phyloP scores from a whole-genome alignment of 2,113 vertebrate genomes.

The Synchiropus splendidus region DNA sequence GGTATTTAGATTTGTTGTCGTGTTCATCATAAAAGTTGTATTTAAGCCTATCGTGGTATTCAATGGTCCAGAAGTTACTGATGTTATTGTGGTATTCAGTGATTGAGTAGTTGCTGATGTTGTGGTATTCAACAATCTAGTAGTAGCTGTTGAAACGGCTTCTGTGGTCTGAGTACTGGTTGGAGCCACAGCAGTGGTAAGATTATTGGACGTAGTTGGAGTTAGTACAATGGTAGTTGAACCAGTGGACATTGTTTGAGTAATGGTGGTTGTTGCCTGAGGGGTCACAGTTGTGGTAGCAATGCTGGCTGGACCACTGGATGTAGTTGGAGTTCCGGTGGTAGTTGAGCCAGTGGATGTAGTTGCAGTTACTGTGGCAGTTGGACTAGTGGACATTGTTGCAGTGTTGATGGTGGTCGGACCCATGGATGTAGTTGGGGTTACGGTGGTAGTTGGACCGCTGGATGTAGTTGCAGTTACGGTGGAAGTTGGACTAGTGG shows the following conservation, averaged over 20 bases:
- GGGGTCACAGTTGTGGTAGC: not conserved
- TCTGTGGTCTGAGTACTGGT: not conserved
- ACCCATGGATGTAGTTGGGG: not conserved
- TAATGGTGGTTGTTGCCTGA: not conserved
- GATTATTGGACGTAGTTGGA: not conserved
- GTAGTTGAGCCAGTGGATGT: no score
- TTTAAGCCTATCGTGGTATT: not conserved
- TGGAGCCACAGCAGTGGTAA: not conserved
- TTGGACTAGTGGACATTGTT: not conserved
- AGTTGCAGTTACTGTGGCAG: not conserved
- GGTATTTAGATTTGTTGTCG: not conserved
- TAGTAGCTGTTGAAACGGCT: no score
- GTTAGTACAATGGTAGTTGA: not conserved
- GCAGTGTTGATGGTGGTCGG: not conserved
- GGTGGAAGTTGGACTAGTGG: not conserved
- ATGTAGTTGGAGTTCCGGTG: not conserved
- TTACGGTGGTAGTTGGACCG: not conserved
- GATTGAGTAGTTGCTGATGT: not conserved
- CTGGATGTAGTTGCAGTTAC: conserved; percentile 1
- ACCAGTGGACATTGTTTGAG: not conserved
- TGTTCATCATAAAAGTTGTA: not conserved
- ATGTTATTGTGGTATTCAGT: not conserved
- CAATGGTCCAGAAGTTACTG: not conserved
- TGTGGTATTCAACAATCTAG: no score
- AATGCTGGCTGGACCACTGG: no score